A percentile compares a stretch with the other conserved stretches of the same genome.
phyloP scores from a whole-genome alignment of 2,888 invertebrate genomes.

The Seira musarum region DNA sequence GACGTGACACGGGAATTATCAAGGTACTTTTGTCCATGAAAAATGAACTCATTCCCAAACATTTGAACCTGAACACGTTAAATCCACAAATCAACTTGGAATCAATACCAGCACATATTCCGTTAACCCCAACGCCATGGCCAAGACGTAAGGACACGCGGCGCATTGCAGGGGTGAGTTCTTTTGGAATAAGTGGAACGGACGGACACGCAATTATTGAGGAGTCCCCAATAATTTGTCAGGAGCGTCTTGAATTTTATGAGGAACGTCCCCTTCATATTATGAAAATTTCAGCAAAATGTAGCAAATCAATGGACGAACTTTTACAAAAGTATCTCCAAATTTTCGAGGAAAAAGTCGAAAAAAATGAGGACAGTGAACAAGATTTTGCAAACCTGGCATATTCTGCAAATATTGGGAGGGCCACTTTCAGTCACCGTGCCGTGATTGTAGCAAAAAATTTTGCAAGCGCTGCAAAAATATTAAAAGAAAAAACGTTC shows the following conservation, averaged over 20 bases:
- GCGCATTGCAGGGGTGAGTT: constrained; percentile 42
- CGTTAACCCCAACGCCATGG: constrained; percentile 35
- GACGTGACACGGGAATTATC: constrained; percentile 58
- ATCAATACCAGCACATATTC: constrained; percentile 56
- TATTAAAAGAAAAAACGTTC: background rate
- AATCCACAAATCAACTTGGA: constrained; percentile 61
- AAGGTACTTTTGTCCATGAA: constrained; percentile 58
- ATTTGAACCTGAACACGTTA: constrained; percentile 48
- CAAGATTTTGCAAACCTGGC: no score
- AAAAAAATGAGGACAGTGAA: no score
- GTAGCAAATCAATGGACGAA: no score
- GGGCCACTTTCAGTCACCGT: no score
- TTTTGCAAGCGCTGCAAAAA: constrained; percentile 1
- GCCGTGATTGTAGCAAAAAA: constrained; percentile 34
- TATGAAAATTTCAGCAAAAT: no score
- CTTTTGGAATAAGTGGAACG: constrained; percentile 47
- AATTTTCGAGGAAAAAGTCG: no score
- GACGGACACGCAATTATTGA: constrained; percentile 49
- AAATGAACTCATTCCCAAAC: constrained; percentile 54
- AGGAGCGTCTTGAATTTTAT: background rate
- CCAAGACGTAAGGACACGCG: background rate
- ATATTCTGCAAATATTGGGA: no score
- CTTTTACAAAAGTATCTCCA: no score
- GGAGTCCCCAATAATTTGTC: background rate
- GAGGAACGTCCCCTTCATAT: constrained; percentile 38